These are phyloP conservation scores for Propithecus coquereli DNA, from an alignment of 2,113 vertebrate species.

Conservation along the genomic window DNA sequence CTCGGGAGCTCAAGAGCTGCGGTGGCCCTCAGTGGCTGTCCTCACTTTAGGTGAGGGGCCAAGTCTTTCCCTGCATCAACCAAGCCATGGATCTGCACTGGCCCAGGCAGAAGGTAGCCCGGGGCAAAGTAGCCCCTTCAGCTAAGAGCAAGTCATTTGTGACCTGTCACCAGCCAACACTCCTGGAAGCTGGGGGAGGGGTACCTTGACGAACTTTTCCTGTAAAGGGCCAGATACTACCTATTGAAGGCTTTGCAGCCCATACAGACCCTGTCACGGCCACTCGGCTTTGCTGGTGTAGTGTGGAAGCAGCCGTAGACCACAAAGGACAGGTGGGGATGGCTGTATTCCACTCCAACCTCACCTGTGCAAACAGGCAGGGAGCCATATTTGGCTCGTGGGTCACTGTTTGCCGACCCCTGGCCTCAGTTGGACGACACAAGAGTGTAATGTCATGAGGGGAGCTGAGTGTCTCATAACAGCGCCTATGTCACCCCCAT, in stretches of 20 bases:
- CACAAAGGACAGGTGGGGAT: accelerated
- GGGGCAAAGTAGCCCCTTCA: not conserved
- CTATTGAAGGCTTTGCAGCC: not conserved
- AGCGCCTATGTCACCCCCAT: accelerated
- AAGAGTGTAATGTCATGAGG: not conserved
- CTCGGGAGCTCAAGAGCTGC: too few relatives aligned
- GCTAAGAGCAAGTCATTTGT: too few relatives aligned
- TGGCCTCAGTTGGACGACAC: not conserved
- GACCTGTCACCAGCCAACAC: too few relatives aligned
- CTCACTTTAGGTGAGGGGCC: accelerated
- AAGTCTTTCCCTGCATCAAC: too few relatives aligned
- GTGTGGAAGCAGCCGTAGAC: not conserved
- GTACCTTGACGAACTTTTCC: too few relatives aligned
- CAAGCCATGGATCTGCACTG: accelerated
- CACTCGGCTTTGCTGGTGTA: accelerated
- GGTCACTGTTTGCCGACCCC: too few relatives aligned
- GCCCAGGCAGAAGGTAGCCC: not conserved
- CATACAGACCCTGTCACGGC: not conserved
- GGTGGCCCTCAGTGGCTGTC: accelerated
- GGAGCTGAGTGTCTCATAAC: too few relatives aligned
- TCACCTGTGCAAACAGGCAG: accelerated
- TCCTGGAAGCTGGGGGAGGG: not conserved
- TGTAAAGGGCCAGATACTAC: not conserved
- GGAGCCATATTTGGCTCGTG: accelerated
- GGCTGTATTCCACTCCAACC: not conserved